Evolutionary conservation across 2,113 vertebrate species (phyloP), one percentile per base, ranked within the genome.

Genomic region (Cepphus grylle): DNA sequence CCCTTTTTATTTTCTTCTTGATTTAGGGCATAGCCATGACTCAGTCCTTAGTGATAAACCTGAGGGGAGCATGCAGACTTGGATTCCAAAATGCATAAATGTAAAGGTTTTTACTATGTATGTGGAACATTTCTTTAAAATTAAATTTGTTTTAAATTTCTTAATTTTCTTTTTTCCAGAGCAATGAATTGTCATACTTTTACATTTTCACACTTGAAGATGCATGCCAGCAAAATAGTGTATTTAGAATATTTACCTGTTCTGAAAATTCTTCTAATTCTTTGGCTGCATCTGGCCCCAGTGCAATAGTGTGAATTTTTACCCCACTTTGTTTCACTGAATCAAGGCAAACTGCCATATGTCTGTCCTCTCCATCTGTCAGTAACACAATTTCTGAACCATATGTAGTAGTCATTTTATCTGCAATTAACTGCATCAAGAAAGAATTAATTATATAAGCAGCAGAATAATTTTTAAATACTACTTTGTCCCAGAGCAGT

Each of bases 321-420:
- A 83, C 72, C 29, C 93, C 97, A 59, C 96, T 98, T 53, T 50
- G 19, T 77, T 72, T 71, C 53, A 97, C 95, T 18, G 78, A 76
- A 5, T 72, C 19, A 73, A 96, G 85, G 74, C 98, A 97, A 38
- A 1, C 21, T 6, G 61, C 76, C 45, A 97, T 91, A 36, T 0
- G 0, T 17, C 3, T 0, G 59, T 98, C 98, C 83, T 98, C 96
- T 21, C 97, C 97, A 90, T 98, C 97, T 52, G 98, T 98, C 80
- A 98, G 86, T 49, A 98, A 65, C 76, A 98, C 40, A 65, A 98
- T 96, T 95, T 98, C 98, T 93, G 97, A 97, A 50, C 97, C 97
- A 34, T 78, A 56, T 29, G 93, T 95, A 19, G 43, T 95, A 38
- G 78, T 30, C 38, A 93, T 53, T 91, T 92, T 84, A 8, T 81